These are phyloP conservation scores for Forbesichthys agassizii DNA, from an alignment of 2,113 vertebrate species.

Conservation along the genomic window DNA sequence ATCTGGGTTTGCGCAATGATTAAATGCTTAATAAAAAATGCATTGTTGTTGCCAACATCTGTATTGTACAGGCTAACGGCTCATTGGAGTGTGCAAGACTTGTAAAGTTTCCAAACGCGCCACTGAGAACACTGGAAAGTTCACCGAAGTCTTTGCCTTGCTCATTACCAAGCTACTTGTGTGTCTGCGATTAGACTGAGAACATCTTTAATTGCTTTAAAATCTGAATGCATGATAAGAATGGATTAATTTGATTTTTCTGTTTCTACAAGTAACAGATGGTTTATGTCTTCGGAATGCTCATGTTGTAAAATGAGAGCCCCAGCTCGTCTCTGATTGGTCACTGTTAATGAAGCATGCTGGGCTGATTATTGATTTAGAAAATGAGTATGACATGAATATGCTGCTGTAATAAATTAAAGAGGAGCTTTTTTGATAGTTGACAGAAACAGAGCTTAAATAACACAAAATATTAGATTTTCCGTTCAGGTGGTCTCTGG, in stretches of 20 bases:
- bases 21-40: conserved; percentile 85
- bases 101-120: conserved; percentile 99
- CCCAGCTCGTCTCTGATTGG: conserved; percentile 99
- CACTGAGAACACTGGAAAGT: conserved; percentile 98
- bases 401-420: conserved; percentile 99
- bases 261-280: conserved; percentile 99
- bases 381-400: conserved; percentile 99
- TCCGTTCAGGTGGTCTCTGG: conserved; percentile 95
- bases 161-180: conserved; percentile 98
- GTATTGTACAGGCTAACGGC: conserved; percentile 96
- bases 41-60: conserved; percentile 89
- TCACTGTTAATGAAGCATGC: conserved; percentile 99
- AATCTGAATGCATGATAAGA: conserved; percentile 99
- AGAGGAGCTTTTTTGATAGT: conserved; percentile 92
- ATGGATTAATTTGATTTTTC: conserved; percentile 99
- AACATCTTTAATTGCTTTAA: conserved; percentile 99
- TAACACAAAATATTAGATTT: conserved; percentile 96
- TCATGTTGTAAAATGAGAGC: conserved; percentile 99
- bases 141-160: conserved; percentile 98
- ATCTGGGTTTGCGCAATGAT: conserved; percentile 81
- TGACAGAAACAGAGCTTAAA: conserved; percentile 93
- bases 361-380: conserved; percentile 99
- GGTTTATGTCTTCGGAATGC: conserved; percentile 99
- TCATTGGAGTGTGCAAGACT: conserved; percentile 97
- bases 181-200: conserved; percentile 99